Conservation (phyloP, 2,888 invertebrate genomes). For the Drosophila testacea region DNA sequence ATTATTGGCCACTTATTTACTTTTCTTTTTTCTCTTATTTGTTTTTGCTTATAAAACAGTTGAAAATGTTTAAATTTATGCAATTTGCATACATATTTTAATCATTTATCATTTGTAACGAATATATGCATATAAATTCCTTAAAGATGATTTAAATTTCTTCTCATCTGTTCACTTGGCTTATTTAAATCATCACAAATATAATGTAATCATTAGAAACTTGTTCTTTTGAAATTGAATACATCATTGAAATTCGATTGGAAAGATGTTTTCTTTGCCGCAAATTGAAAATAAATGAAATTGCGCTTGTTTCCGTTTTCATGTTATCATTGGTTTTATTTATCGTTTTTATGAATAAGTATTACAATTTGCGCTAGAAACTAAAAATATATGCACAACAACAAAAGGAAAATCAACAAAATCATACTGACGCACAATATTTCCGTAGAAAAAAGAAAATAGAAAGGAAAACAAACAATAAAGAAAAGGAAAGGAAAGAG, state of each 20-base stretch:
- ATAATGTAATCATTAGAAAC: neutral
- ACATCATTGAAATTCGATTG: neutral
- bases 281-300: neutral
- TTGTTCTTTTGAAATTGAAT: neutral
- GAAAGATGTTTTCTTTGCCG: neutral
- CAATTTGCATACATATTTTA: too few relatives aligned
- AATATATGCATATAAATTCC: too few relatives aligned
- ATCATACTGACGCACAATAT: conserved; percentile 41
- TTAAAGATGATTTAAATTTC: too few relatives aligned
- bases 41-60: too few relatives aligned
- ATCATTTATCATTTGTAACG: too few relatives aligned
- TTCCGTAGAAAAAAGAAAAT: conserved; percentile 10
- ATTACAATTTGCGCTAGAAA: conserved; percentile 69
- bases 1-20: too few relatives aligned
- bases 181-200: neutral
- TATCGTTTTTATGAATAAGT: conserved; percentile 52
- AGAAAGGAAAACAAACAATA: conserved; percentile 19
- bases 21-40: too few relatives aligned
- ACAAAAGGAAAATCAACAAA: conserved; percentile 13
- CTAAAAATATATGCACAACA: conserved; percentile 47
- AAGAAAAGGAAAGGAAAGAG: conserved; percentile 21
- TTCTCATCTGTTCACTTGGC: neutral
- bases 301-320: conserved; percentile 12
- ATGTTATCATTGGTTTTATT: conserved; percentile 67
- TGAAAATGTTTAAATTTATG: too few relatives aligned